A percentile compares a stretch with the other conserved stretches of the same genome.
These are phyloP conservation scores for Cinclus mexicanus DNA, from an alignment of 2,113 vertebrate species.

Conservation along the genomic window DNA sequence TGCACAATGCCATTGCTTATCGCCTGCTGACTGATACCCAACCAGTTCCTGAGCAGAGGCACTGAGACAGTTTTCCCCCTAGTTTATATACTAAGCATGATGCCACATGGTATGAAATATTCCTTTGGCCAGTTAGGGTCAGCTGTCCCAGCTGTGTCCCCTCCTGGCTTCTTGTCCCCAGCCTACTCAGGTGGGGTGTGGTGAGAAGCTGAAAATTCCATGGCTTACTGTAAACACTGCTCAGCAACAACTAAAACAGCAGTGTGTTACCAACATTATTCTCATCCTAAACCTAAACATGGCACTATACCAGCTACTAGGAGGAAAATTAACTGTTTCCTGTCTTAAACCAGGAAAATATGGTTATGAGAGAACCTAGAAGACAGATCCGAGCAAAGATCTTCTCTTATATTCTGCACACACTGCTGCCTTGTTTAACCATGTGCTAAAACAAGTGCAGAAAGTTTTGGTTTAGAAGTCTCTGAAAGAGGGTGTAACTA, in stretches of 20 bases:
- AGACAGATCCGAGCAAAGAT: not conserved
- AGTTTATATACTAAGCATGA: not conserved
- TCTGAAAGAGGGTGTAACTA: not conserved
- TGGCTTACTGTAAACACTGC: not conserved
- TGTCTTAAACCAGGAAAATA: not conserved
- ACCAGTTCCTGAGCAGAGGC: not conserved
- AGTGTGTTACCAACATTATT: not conserved
- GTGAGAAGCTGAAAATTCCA: not conserved
- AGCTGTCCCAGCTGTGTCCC: not conserved
- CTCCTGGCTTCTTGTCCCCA: not conserved
- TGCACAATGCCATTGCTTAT: fast-evolving
- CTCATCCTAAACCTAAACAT: not conserved
- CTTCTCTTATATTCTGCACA: not conserved
- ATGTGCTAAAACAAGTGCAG: not conserved
- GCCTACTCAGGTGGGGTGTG: not conserved
- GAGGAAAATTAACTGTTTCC: not conserved
- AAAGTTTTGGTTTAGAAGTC: not conserved
- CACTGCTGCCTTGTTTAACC: not conserved
- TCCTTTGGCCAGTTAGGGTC: not conserved
- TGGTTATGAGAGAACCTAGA: not conserved
- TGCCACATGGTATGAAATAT: not conserved
- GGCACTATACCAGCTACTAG: not conserved
- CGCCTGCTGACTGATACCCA: not conserved
- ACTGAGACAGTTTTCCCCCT: not conserved
- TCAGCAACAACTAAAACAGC: not conserved